Conservation (phyloP, 2,797 vertebrate genomes). For the Scyliorhinus canicula region DNA sequence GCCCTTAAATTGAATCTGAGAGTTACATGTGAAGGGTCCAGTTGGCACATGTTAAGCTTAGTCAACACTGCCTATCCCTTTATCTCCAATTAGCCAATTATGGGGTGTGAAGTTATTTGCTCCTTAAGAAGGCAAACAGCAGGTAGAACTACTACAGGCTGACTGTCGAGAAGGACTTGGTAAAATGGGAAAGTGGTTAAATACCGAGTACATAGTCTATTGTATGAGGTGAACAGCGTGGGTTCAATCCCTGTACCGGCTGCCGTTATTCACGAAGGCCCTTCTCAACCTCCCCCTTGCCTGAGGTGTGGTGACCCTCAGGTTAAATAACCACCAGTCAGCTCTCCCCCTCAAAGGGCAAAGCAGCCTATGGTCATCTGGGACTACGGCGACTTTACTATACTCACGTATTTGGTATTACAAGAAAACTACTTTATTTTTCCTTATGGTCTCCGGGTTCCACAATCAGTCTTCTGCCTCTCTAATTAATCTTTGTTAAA, state of each 20-base stretch:
- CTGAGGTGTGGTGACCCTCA: too few species aligned
- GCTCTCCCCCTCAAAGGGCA: too few species aligned
- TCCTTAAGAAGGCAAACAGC: background rate
- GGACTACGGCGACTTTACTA: too few species aligned
- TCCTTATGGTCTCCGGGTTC: background rate
- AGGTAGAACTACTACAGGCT: background rate
- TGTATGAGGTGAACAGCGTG: too few species aligned
- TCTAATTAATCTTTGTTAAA: background rate
- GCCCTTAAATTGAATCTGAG: background rate
- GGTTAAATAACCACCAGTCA: too few species aligned
- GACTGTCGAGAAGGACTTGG: background rate
- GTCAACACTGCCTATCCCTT: background rate
- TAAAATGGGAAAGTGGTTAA: background rate
- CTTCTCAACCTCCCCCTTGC: too few species aligned
- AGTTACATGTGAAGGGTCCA: background rate
- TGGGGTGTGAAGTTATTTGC: too few species aligned
- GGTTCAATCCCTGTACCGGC: too few species aligned
- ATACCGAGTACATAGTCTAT: background rate
- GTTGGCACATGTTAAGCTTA: background rate
- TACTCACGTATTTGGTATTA: too few species aligned
- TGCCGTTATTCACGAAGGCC: too few species aligned
- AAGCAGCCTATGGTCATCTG: too few species aligned
- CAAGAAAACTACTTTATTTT: background rate
- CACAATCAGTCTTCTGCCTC: background rate
- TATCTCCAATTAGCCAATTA: background rate